Evolutionary conservation across 2,113 vertebrate genomes (phyloP).

Genomic region (Varanus komodoensis): DNA sequence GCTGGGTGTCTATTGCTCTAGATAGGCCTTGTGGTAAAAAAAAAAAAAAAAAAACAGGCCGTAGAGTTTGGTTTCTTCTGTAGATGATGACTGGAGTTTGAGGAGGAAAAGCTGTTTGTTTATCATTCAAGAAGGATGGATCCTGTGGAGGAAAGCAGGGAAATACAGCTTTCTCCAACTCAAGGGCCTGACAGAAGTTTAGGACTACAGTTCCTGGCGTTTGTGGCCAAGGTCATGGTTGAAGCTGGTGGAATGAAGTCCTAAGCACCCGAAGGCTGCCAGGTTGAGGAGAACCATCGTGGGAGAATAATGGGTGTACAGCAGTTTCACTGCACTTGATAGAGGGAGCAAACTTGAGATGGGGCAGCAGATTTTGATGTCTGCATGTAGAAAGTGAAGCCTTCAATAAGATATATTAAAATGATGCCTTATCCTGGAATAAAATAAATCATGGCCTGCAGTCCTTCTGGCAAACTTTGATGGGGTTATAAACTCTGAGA

Average conservation of each 20-base stretch:
- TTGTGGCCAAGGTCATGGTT: no score
- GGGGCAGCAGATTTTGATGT: neutral
- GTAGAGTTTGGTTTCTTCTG: neutral
- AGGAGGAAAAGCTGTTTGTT: neutral
- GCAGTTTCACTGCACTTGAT: neutral
- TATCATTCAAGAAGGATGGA: neutral
- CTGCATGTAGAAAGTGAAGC: neutral
- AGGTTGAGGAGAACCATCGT: no score
- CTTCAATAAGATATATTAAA: neutral
- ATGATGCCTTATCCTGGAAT: neutral
- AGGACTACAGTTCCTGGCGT: no score
- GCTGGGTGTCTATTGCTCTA: no score
- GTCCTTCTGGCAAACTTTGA: slow-evolving; percentile 28
- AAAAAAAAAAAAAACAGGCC: neutral
- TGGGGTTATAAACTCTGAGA: slow-evolving; percentile 3
- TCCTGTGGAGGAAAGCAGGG: neutral
- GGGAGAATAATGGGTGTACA: neutral
- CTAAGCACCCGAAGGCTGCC: no score
- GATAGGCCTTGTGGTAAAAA: no score
- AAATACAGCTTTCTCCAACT: neutral
- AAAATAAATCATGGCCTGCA: neutral
- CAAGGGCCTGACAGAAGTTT: no score
- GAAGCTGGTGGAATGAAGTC: no score
- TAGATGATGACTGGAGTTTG: slow-evolving; percentile 1
- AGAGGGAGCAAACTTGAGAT: neutral